A percentile compares a stretch with the other conserved stretches of the same genome.
Evolutionary conservation across 2,113 vertebrate species (phyloP).

Genomic region (Condylura cristata): DNA sequence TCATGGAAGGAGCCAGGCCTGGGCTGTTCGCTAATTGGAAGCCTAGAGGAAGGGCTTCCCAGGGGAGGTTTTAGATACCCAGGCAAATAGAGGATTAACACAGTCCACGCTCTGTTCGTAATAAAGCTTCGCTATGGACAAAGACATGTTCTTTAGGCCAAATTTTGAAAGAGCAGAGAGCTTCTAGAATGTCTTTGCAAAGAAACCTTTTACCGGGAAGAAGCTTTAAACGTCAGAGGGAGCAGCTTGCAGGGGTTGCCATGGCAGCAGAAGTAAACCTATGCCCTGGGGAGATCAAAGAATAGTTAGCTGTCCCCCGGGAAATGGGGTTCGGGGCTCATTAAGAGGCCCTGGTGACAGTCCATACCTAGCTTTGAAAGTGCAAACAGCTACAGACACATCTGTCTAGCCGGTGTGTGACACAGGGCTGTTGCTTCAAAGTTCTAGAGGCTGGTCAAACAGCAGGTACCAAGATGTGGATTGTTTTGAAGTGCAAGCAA

Average conservation of each 20-base stretch:
- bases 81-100: not conserved
- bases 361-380: not conserved
- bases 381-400: not conserved
- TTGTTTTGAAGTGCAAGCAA: not conserved
- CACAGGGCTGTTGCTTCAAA: not conserved
- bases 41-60: not conserved
- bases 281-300: constrained; percentile 30
- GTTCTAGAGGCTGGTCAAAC: not conserved
- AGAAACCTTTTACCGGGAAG: not conserved
- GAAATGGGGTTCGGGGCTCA: constrained; percentile 23
- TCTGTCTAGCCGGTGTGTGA: not conserved
- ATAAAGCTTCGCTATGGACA: not conserved
- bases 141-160: not conserved
- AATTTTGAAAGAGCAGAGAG: not conserved
- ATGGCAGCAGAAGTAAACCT: constrained; percentile 21
- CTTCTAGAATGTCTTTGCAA: not conserved
- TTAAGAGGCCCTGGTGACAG: constrained; percentile 6
- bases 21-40: not conserved
- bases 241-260: constrained; percentile 38
- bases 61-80: not conserved
- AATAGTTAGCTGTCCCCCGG: not conserved
- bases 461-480: fast-evolving
- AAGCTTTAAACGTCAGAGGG: constrained; percentile 17
- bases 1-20: not conserved
- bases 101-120: not conserved